phyloP scores from a whole-genome alignment of 2,797 vertebrate species.

The Labroides dimidiatus region DNA sequence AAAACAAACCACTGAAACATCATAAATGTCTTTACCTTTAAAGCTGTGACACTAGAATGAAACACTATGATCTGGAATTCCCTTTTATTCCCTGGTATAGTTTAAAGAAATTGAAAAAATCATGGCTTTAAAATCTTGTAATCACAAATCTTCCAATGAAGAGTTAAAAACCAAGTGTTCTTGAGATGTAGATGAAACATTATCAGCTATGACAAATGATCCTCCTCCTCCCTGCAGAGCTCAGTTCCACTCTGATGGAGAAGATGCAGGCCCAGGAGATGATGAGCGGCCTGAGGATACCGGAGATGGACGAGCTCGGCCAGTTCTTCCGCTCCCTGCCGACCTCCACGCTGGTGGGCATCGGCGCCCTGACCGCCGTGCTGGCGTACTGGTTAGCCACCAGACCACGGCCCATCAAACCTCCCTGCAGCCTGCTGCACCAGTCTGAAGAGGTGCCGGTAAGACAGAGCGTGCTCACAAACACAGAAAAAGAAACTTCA shows the following conservation, averaged over 20 bases:
- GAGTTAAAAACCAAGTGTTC: too few relatives aligned
- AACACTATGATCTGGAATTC: too few relatives aligned
- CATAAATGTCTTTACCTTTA: too few relatives aligned
- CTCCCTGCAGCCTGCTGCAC: constrained; percentile 91
- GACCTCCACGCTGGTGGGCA: constrained; percentile 90
- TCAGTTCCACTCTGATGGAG: constrained; percentile 91
- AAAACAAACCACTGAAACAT: too few relatives aligned
- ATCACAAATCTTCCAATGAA: too few relatives aligned
- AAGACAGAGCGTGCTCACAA: constrained; percentile 21
- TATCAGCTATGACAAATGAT: too few relatives aligned
- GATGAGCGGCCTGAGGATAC: constrained; percentile 89
- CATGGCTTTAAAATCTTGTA: too few relatives aligned
- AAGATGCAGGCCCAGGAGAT: constrained; percentile 97
- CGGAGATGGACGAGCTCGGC: constrained; percentile 90
- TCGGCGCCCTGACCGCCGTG: constrained; percentile 91
- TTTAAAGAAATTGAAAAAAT: too few relatives aligned
- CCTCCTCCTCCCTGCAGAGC: constrained; percentile 82
- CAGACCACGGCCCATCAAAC: constrained; percentile 89
- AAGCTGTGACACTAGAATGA: too few relatives aligned
- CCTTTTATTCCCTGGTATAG: too few relatives aligned
- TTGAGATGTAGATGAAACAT: too few relatives aligned
- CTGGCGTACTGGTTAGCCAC: constrained; percentile 94
- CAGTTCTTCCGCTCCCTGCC: constrained; percentile 92
- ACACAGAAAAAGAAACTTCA: too few relatives aligned
- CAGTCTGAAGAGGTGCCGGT: constrained; percentile 92